Conservation (phyloP, 1,140 invertebrate genomes). For the Drosophila sp. region DNA sequence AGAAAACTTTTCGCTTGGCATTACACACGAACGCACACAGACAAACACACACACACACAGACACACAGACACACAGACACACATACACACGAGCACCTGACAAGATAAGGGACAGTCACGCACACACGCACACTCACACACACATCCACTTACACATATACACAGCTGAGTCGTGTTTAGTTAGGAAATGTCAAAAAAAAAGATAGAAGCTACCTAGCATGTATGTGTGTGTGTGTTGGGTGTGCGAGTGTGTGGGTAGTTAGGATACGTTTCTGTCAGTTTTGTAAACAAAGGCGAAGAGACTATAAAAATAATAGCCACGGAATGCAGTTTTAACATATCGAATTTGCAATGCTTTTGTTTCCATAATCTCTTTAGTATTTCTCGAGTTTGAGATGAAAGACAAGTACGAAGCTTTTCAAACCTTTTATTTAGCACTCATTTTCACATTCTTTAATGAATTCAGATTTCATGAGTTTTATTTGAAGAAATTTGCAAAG, state of each 20-base stretch:
- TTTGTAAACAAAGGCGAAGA: conserved; percentile 65
- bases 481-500: too few relatives aligned
- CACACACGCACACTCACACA: conserved; percentile 29
- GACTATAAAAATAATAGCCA: conserved; percentile 40
- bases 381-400: not conserved
- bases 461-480: too few relatives aligned
- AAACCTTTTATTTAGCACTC: too few relatives aligned
- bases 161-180: conserved; percentile 59
- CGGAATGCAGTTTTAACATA: conserved; percentile 25
- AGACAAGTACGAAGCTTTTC: not conserved
- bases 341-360: conserved; percentile 25
- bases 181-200: conserved; percentile 63
- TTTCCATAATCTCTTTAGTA: conserved; percentile 5
- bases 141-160: conserved; percentile 15
- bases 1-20: conserved; percentile 51
- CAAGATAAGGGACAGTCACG: conserved; percentile 43
- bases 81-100: conserved; percentile 27
- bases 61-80: conserved; percentile 16
- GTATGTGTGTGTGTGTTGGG: conserved; percentile 1
- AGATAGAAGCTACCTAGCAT: conserved; percentile 6
- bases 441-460: not conserved
- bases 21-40: conserved; percentile 43
- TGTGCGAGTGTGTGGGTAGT: not conserved
- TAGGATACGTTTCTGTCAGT: conserved; percentile 27
- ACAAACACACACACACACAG: conserved; percentile 26